Conservation (phyloP, 2,888 invertebrate species). For the Nomada hirtipes region DNA sequence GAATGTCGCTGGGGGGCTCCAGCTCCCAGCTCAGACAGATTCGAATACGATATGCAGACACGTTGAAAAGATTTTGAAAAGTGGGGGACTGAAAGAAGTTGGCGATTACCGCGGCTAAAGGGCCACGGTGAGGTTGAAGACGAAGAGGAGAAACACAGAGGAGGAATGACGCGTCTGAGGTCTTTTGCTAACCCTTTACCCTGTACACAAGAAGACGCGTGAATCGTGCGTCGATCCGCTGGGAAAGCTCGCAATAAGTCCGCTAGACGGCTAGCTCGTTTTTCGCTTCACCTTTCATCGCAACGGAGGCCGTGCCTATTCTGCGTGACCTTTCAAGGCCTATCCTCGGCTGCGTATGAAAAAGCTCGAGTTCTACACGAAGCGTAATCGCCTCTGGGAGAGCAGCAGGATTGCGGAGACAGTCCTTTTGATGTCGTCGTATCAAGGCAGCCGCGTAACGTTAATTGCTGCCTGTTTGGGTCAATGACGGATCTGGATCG, state of each 20-base stretch:
- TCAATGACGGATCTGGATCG: not conserved
- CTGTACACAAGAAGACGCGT: constrained; percentile 67
- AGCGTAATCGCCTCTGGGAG: constrained; percentile 26
- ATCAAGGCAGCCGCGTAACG: constrained; percentile 1
- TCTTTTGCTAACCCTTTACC: constrained; percentile 24
- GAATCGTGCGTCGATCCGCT: constrained; percentile 74
- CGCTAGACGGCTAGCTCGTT: constrained; percentile 18
- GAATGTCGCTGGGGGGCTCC: not conserved
- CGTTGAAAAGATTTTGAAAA: constrained; percentile 71
- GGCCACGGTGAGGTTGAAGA: constrained; percentile 18
- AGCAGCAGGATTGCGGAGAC: not conserved
- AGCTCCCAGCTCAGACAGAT: constrained; percentile 69
- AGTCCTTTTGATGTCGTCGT: constrained; percentile 13
- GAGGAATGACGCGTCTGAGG: constrained; percentile 23
- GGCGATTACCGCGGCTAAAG: constrained; percentile 43
- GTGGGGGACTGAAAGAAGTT: constrained; percentile 50
- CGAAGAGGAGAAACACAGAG: constrained; percentile 3
- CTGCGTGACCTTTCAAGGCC: constrained; percentile 65
- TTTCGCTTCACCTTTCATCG: constrained; percentile 59
- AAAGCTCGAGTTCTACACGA: constrained; percentile 30
- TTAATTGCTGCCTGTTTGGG: constrained; percentile 34
- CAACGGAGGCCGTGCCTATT: constrained; percentile 69
- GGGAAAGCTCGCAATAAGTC: constrained; percentile 23
- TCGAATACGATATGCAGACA: constrained; percentile 76
- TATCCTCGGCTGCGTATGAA: constrained; percentile 41